These are phyloP conservation scores for Oryzias melastigma DNA, from an alignment of 2,113 vertebrate species.

Conservation along the genomic window DNA sequence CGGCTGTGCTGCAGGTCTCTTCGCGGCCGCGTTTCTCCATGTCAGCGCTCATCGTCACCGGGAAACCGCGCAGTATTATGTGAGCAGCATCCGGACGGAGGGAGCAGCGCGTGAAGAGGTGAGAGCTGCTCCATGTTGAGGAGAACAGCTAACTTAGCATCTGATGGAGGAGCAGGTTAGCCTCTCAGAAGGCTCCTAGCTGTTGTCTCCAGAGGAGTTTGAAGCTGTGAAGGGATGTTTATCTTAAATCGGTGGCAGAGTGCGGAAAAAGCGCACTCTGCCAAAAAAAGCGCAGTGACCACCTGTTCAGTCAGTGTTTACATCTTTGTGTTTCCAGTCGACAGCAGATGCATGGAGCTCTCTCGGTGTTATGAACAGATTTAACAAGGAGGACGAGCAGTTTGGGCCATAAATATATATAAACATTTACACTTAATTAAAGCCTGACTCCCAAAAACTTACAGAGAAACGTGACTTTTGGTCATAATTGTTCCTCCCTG, in stretches of 20 bases:
- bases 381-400: too few species aligned
- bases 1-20: slow-evolving; percentile 17
- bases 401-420: too few species aligned
- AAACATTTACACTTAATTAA: too few species aligned
- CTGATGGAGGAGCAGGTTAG: slow-evolving; percentile 53
- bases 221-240: background rate
- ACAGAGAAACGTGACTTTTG: too few species aligned
- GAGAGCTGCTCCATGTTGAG: slow-evolving; percentile 52
- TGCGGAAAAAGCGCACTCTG: background rate
- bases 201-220: background rate
- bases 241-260: background rate
- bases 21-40: slow-evolving; percentile 5
- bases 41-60: slow-evolving; percentile 31
- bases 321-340: slow-evolving; percentile 43
- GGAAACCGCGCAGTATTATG: slow-evolving; percentile 63
- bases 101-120: slow-evolving; percentile 74
- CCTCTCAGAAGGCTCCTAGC: slow-evolving; percentile 38
- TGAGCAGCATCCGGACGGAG: slow-evolving; percentile 56
- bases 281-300: slow-evolving; percentile 17
- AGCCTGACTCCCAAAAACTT: too few species aligned
- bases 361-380: too few species aligned
- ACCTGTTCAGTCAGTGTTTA: slow-evolving; percentile 74
- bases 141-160: slow-evolving; percentile 67
- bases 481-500: too few species aligned
- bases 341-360: slow-evolving; percentile 2